Evolutionary conservation across 2,888 invertebrate genomes (phyloP), one percentile per base, ranked within the genome.

Genomic region (Hypsopygia costalis): DNA sequence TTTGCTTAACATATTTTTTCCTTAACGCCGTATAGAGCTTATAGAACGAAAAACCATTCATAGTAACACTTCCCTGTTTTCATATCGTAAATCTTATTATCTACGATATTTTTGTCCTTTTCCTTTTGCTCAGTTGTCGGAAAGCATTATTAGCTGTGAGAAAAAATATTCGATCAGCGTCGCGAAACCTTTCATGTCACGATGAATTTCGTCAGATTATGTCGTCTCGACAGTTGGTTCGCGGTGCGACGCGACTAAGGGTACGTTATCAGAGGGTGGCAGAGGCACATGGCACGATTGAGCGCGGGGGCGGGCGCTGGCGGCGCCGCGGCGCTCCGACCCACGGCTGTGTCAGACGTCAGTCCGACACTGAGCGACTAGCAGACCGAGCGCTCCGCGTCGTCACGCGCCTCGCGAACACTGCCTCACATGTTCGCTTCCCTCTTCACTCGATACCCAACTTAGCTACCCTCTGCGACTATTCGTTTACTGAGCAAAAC

Each of bases 391-490:
- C 86, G 83, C 77, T 66, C 72, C 74, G 78, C 79, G 71, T 68
- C 62, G 59, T 64, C 56, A 58, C 73, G 74, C 74, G 69, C 64
- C 56, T 54, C 68, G 68, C 68, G 76, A 78, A 72, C 80, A 81
- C 77, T 80, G 79, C 80, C 81, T 73, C 82, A 77, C 47, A 82
- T 85, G 74, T 70, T 73, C 74, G 73, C 77, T 70, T 69, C 72
- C 63, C 72, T 41, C 41, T 40, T 40, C 40, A 41, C 47, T 41
- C 43, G 36, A 43, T 44, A 29, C 46, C 53, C 45, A 41, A 44
- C 43, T 35, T n/a, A n/a, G n/a, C 20, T 11, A 37, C 30, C 36
- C 36, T 11, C 21, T 21, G 21, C 21, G 21, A 36, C 20, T 30
- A 9, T 11, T 11, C 9, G 11, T 16, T 16, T 44, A 27, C 36